Evolutionary conservation across 2,797 vertebrate species (phyloP).

Genomic region (Sebastes elongatus): DNA sequence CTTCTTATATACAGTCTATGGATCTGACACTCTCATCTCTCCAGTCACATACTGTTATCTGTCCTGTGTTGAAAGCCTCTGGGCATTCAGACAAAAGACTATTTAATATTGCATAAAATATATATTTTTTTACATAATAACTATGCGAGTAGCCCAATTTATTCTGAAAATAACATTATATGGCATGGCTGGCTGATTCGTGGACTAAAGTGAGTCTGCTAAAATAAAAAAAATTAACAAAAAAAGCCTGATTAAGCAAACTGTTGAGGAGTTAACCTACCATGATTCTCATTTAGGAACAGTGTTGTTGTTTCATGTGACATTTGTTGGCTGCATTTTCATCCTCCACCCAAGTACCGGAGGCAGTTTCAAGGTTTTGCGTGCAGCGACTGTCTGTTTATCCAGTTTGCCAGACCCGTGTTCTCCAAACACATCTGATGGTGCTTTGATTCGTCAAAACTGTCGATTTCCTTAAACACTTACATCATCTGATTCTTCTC

Average conservation of each 20-base stretch:
- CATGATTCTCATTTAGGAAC: neutral
- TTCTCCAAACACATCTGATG: conserved; percentile 63
- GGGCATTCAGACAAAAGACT: neutral
- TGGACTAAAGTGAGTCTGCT: neutral
- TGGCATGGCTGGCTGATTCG: neutral
- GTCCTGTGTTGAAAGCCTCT: neutral
- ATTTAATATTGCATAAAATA: too few relatives aligned
- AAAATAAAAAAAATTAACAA: neutral
- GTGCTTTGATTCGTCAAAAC: conserved; percentile 50
- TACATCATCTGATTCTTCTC: conserved; percentile 35
- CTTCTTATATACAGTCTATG: neutral
- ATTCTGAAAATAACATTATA: neutral
- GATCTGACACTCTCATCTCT: neutral
- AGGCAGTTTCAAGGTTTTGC: conserved; percentile 19
- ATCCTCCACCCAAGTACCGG: neutral
- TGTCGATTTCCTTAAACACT: conserved; percentile 58
- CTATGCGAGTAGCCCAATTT: too few relatives aligned
- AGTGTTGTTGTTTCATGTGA: neutral
- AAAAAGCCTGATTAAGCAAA: neutral
- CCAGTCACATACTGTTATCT: neutral
- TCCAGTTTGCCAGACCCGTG: conserved; percentile 30
- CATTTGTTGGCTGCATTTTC: neutral
- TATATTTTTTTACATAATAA: too few relatives aligned
- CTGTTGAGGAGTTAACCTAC: neutral
- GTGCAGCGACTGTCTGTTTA: conserved; percentile 32